Conservation (phyloP, 2,888 invertebrate genomes). For the Philopedon plagiatum region DNA sequence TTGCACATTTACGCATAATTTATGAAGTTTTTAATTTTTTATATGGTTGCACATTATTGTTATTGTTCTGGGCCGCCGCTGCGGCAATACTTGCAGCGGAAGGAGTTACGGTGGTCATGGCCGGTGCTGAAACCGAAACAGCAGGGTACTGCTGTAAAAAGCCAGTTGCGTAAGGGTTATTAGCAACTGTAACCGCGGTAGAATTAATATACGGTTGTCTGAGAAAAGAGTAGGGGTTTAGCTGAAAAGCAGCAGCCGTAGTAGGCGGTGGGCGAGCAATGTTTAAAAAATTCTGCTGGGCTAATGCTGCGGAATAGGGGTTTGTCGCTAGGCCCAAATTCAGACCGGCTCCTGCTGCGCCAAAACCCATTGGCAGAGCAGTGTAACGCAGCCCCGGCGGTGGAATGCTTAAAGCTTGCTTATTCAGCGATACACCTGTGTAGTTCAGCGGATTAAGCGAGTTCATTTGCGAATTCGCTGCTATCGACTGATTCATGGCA, state of each 20-base stretch:
- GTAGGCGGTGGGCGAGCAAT: constrained; percentile 63
- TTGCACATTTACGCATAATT: background rate
- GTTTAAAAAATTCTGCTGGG: constrained; percentile 62
- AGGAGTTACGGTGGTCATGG: constrained; percentile 59
- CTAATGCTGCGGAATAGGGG: constrained; percentile 66
- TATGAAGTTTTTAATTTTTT: constrained; percentile 93
- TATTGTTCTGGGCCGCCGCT: constrained; percentile 68
- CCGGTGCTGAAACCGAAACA: constrained; percentile 66
- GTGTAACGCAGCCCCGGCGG: constrained; percentile 64
- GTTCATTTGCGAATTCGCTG: constrained; percentile 48
- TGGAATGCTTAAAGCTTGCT: constrained; percentile 70
- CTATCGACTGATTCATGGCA: constrained; percentile 65
- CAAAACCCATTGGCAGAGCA: constrained; percentile 56
- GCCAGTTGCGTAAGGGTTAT: constrained; percentile 65
- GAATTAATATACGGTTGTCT: constrained; percentile 61
- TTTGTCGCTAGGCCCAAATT: constrained; percentile 60
- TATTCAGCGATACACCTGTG: constrained; percentile 80
- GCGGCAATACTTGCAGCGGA: constrained; percentile 66
- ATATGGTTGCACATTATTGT: constrained; percentile 81
- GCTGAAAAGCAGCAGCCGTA: constrained; percentile 59
- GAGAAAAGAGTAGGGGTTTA: constrained; percentile 71
- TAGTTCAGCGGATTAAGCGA: constrained; percentile 77
- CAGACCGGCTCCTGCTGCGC: constrained; percentile 42
- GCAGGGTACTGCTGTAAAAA: constrained; percentile 67
- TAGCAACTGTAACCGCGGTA: constrained; percentile 61